Evolutionary conservation across 2,797 vertebrate species (phyloP), one percentile per base, ranked within the genome.

Genomic region (Enteromius mattozi): DNA sequence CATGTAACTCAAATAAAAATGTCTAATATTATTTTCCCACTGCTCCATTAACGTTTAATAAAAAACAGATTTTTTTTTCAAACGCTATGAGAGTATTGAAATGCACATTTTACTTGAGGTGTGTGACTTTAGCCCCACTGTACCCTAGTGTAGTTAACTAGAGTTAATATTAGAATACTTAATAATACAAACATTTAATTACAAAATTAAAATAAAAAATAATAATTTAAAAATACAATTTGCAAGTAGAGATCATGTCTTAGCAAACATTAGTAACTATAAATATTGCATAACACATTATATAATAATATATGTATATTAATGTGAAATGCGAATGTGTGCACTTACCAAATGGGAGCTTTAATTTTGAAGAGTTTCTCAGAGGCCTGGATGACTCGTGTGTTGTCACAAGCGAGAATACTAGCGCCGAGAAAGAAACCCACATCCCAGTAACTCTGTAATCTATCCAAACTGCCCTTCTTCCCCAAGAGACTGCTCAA

Each of bases 391-490:
- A 99, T 97, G 88, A 98, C 98, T 90, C 97, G 94, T 80, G 95
- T 93, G 90, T 97, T 97, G 92, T 99, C 98, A 59, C 97, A 97
- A 89, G 98, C 98, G 89, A 99, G 91, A 87, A 98, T 96, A 93
- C 98, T 99, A 89, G 98, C 98, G 0, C 97, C 98, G 89, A 99
- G 92, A 91, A 99, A 99, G 94, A 98, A 98, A 76, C 98, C 98
- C 77, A 99, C 98, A 88, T 99, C 98, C 98, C 98, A 99, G 93
- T 99, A 99, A 92, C 97, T 99, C 94, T 98, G 98, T 81, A 99
- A 95, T 89, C 99, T 98, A 92, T 99, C 98, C 94, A 99, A 91
- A 87, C 96, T 99, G 87, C 98, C 98, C 81, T 98, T 99, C 90
- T 98, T 99, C 82, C 98, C 98, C 89, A 99, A 91, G 49, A 99